Evolutionary conservation across 2,113 vertebrate genomes (phyloP), one percentile per base, ranked within the genome.

Genomic region (Phalacrocorax carbo): DNA sequence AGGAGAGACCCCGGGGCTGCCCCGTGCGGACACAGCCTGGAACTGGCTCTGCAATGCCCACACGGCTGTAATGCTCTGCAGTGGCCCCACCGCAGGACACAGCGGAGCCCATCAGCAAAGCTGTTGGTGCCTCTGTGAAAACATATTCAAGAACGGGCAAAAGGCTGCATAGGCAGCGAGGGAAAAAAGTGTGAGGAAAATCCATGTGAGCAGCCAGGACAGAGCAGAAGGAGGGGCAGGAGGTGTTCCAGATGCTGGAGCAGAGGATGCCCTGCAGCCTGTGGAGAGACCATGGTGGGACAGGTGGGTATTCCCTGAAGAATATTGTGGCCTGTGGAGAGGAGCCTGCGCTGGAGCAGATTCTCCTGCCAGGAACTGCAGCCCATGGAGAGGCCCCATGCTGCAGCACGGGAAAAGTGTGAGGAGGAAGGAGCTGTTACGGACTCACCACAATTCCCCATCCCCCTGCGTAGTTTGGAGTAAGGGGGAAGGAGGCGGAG

Each of bases 21-120:
- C 27, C 46, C 0, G 0, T 18, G 34, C 65, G 0, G 69, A 5
- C 13, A 2, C 3, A 2, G 44, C 44, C 44, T 44, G 44, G 44
- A 44, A 44, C 44, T 44, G 44, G 44, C 44, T 44, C 44, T 46
- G 44, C 44, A 46, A 46, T 46, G 44, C 13, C 42, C 42, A 15
- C 42, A 44, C 15, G 6, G 15, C 16, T 46, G 44, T 17, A 46
- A 46, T 46, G 44, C 13, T 68, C 30, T 22, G 66, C 29, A 7
- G 1, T 1, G 3, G 26, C 40, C 26, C 6, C 36, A 3, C 44
- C 51, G 18, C 71, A 51, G 79, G 49, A 27, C 61, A 38, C 46
- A 38, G 64, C 18, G 2, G 22, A 84, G 49, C 42, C 64, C 46
- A 1, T 12, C 58, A 36, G 49, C 26, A 82, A 17, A n/a, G 52